Base-by-base conservation (phyloP, 2,797 vertebrate genomes). In the Gastrophryne carolinensis region DNA sequence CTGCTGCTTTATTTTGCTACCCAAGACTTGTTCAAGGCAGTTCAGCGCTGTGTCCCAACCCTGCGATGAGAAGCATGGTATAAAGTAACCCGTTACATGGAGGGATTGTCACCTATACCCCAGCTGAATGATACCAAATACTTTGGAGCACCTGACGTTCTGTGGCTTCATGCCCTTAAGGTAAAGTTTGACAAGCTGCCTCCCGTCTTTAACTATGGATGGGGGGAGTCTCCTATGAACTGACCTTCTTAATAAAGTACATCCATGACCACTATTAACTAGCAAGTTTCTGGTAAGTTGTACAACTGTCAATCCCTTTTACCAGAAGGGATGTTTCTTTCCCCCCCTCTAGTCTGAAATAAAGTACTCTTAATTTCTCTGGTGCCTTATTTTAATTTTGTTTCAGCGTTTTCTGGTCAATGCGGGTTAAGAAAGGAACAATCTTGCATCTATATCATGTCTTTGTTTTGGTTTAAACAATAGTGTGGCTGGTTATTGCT, bases 11-110 rank as follows among this genome's bases (percentile, higher is more conserved):
- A 63, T 77, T 54, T 58, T 71, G 58, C 67, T 71, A 17, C 52
- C 35, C 29, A 54, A 71, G 75, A 77, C 75, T 39, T 21, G 75
- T 72, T 61, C 75, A 77, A 77, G 70, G 75, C 75, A 77, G 60
- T 77, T 77, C 75, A 65, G 67, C 75, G 60, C 37, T 71, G 67
- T 71, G 67, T 77, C 75, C 62, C 50, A 77, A 71, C 67, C 75
- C 75, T 77, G 75, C 75, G 75, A 77, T 71, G 75, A 41, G 75
- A 77, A 71, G 75, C 75, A 77, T 72, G 67, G 67, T 63, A 57
- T 77, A 77, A 77, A 71, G 75, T 77, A 71, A 65, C 68, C 50
- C 17, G 67, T 71, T 77, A 77, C 75, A 65, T 32, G 67, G 60
- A 77, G 60, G 67, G 75, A 70, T 56, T 77, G 63, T 70, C 75